A percentile compares a stretch with the other conserved stretches of the same genome.
Evolutionary conservation across 1,140 invertebrate species (phyloP).

Genomic region (Macrostomum lignano): DNA sequence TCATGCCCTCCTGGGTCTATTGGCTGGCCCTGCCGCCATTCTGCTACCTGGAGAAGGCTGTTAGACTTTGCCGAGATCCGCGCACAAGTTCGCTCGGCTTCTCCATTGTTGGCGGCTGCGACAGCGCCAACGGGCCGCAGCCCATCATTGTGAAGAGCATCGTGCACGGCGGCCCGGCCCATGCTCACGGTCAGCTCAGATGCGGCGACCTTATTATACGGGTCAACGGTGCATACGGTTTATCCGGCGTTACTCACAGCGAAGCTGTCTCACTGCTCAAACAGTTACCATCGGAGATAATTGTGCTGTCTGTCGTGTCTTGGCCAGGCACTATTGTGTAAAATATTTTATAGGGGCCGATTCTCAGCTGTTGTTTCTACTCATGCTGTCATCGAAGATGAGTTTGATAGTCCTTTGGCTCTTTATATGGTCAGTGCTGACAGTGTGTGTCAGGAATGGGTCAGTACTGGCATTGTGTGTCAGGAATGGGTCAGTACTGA

Average conservation of each 20-base stretch:
- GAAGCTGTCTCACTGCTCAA: conserved; percentile 27
- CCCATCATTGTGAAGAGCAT: conserved; percentile 32
- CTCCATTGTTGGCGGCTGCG: conserved; percentile 30
- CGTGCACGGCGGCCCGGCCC: conserved; percentile 29
- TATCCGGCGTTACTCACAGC: conserved; percentile 27
- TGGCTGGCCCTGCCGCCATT: conserved; percentile 30
- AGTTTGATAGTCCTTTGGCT: too few relatives aligned
- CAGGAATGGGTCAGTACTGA: too few relatives aligned
- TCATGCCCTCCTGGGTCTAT: conserved; percentile 31
- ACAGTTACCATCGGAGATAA: conserved; percentile 10
- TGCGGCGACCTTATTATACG: conserved; percentile 31
- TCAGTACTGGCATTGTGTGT: too few relatives aligned
- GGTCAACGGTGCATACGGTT: conserved; percentile 28
- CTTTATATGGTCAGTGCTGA: too few relatives aligned
- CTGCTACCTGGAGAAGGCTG: conserved; percentile 29
- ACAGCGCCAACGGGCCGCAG: conserved; percentile 21
- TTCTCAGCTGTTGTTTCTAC: too few relatives aligned
- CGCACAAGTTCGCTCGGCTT: conserved; percentile 27
- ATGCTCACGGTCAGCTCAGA: conserved; percentile 26
- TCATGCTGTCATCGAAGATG: too few relatives aligned
- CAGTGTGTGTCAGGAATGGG: too few relatives aligned
- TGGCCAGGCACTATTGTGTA: conserved; percentile 26
- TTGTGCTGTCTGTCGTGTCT: conserved; percentile 20
- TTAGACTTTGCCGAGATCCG: conserved; percentile 23
- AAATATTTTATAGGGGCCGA: too few relatives aligned